phyloP scores from a whole-genome alignment of 1,140 invertebrate genomes.

The Ladona fulva region DNA sequence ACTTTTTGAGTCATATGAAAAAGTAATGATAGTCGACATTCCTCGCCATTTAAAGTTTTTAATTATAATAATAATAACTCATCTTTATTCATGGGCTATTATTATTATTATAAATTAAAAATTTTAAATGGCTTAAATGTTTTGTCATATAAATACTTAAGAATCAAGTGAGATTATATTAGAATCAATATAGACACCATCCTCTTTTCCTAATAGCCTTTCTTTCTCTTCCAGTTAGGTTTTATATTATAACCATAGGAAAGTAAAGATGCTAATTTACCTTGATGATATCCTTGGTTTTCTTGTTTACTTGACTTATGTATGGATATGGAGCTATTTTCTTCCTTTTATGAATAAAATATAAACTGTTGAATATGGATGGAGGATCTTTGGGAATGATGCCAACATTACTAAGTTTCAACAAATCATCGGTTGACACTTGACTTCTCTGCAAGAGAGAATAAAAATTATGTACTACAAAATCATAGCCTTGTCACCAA shows the following conservation, averaged over 20 bases:
- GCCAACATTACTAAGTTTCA: constrained; percentile 50
- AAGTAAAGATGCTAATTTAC: constrained; percentile 39
- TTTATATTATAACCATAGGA: not conserved
- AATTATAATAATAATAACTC: too few relatives aligned
- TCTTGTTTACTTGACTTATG: constrained; percentile 56
- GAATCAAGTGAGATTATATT: too few relatives aligned
- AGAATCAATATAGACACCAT: too few relatives aligned
- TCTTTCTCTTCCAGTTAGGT: too few relatives aligned
- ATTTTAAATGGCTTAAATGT: too few relatives aligned
- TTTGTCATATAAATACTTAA: too few relatives aligned
- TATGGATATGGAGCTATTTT: constrained; percentile 54
- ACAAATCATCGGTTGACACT: constrained; percentile 43
- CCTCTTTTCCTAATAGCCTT: too few relatives aligned
- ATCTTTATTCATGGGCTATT: too few relatives aligned
- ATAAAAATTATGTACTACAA: not conserved
- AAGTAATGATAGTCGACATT: too few relatives aligned
- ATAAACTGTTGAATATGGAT: constrained; percentile 59
- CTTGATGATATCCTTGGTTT: constrained; percentile 60
- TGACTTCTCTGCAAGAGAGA: constrained; percentile 27
- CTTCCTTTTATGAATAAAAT: constrained; percentile 47
- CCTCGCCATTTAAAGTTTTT: too few relatives aligned
- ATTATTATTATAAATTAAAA: too few relatives aligned
- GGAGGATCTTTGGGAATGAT: constrained; percentile 54
- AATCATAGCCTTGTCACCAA: not conserved
- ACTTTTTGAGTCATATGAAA: too few relatives aligned